Conservation (phyloP, 2,888 invertebrate species). For the Leucophenga montana region DNA sequence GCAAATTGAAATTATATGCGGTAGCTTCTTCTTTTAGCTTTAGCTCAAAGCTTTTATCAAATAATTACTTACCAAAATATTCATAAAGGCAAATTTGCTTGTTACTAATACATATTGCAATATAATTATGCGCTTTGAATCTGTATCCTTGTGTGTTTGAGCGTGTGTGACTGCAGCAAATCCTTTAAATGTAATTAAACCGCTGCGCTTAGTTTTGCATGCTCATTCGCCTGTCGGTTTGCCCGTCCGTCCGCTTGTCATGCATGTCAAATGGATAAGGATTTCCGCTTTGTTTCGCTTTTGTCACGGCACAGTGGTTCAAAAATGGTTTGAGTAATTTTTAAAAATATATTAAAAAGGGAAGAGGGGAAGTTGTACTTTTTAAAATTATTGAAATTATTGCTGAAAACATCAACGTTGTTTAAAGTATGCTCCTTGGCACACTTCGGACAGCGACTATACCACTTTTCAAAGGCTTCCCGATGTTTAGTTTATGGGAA, state of each 20-base stretch:
- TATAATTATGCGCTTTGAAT: conserved; percentile 24
- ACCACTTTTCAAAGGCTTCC: too few relatives aligned
- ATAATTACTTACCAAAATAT: conserved; percentile 25
- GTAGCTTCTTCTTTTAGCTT: neutral
- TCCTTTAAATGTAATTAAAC: conserved; percentile 55
- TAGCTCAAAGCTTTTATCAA: conserved; percentile 20
- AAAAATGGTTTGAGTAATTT: neutral
- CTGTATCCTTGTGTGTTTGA: conserved; percentile 47
- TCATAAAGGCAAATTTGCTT: conserved; percentile 20
- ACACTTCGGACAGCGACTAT: too few relatives aligned
- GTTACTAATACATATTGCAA: neutral
- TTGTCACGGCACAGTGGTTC: too few relatives aligned
- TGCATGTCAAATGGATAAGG: conserved; percentile 17
- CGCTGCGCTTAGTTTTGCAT: conserved; percentile 32
- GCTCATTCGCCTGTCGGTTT: neutral
- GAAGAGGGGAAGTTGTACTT: too few relatives aligned
- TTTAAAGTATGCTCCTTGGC: too few relatives aligned
- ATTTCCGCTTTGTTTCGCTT: conserved; percentile 14
- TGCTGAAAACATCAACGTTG: too few relatives aligned
- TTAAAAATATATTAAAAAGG: neutral
- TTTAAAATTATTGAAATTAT: too few relatives aligned
- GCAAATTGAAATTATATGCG: neutral
- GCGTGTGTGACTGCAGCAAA: conserved; percentile 32
- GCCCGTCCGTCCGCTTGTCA: conserved; percentile 8
- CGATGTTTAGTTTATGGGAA: too few relatives aligned